Conservation (phyloP, 2,888 invertebrate species). For the Isoperla grammatica region DNA sequence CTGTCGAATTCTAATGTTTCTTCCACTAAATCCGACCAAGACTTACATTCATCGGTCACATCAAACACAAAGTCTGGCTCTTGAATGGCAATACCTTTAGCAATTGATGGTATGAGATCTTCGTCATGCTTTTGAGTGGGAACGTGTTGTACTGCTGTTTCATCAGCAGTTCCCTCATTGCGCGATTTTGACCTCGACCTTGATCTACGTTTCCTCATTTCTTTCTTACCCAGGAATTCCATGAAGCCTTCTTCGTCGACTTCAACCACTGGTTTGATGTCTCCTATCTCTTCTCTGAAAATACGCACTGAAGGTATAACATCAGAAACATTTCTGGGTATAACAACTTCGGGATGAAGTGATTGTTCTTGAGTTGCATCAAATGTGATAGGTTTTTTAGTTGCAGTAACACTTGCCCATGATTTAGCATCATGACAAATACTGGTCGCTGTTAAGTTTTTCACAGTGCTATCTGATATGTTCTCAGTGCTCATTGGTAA, state of each 20-base stretch:
- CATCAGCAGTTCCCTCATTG: slow-evolving; percentile 5
- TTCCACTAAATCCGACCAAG: slow-evolving; percentile 24
- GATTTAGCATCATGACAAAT: slow-evolving; percentile 20
- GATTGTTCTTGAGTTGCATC: slow-evolving; percentile 29
- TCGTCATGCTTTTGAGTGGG: too few relatives aligned
- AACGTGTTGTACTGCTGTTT: background rate
- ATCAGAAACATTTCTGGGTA: slow-evolving; percentile 6
- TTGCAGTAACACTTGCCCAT: slow-evolving; percentile 34
- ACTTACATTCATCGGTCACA: slow-evolving; percentile 22
- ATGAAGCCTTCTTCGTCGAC: slow-evolving; percentile 47
- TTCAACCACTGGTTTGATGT: slow-evolving; percentile 39
- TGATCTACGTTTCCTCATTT: slow-evolving; percentile 42
- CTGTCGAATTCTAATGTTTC: too few relatives aligned
- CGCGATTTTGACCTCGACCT: slow-evolving; percentile 39
- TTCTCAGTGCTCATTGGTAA: too few relatives aligned
- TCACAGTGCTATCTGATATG: too few relatives aligned
- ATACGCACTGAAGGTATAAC: slow-evolving; percentile 37
- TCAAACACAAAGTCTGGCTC: slow-evolving; percentile 23
- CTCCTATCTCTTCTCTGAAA: slow-evolving; percentile 37
- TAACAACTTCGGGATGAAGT: slow-evolving; percentile 24
- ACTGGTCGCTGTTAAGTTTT: background rate
- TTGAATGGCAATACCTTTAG: slow-evolving; percentile 10
- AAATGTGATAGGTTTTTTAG: slow-evolving; percentile 30
- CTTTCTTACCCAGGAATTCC: slow-evolving; percentile 46
- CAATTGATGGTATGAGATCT: background rate